These are phyloP conservation scores for Falcaria lacertinaria DNA, from an alignment of 2,888 invertebrate genomes.

Conservation along the genomic window DNA sequence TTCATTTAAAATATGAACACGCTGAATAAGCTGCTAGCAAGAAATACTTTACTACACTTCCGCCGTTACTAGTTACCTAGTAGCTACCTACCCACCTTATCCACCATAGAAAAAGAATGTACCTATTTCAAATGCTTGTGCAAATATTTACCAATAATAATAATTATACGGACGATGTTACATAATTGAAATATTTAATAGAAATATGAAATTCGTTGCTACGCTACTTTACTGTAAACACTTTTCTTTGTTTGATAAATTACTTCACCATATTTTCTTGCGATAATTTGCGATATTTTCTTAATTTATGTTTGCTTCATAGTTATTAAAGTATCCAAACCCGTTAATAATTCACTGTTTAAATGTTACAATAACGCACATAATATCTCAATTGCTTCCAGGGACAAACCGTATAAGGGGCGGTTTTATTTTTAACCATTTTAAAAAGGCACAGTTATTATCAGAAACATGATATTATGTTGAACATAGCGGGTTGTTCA, in stretches of 20 bases:
- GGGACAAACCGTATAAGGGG: too few species aligned
- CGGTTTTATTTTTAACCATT: too few species aligned
- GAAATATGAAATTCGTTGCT: slow-evolving; percentile 52
- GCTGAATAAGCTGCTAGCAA: too few species aligned
- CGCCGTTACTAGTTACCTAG: too few species aligned
- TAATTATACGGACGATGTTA: slow-evolving; percentile 33
- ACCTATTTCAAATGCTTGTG: too few species aligned
- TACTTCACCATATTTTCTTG: slow-evolving; percentile 27
- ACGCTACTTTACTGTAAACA: slow-evolving; percentile 69
- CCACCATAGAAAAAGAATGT: too few species aligned
- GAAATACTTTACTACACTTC: too few species aligned
- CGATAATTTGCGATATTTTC: background rate
- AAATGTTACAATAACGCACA: background rate
- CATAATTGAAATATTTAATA: slow-evolving; percentile 33
- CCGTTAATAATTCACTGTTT: background rate
- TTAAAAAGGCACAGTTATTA: slow-evolving; percentile 55
- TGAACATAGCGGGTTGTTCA: slow-evolving; percentile 30
- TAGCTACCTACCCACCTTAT: too few species aligned
- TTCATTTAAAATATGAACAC: too few species aligned
- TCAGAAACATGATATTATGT: slow-evolving; percentile 31
- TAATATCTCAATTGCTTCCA: too few species aligned
- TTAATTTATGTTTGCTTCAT: background rate
- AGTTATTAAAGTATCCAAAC: background rate
- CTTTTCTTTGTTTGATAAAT: slow-evolving; percentile 49
- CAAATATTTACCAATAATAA: slow-evolving; percentile 4